phyloP scores from a whole-genome alignment of 2,113 vertebrate genomes.

The Todiramphus saurophagus region DNA sequence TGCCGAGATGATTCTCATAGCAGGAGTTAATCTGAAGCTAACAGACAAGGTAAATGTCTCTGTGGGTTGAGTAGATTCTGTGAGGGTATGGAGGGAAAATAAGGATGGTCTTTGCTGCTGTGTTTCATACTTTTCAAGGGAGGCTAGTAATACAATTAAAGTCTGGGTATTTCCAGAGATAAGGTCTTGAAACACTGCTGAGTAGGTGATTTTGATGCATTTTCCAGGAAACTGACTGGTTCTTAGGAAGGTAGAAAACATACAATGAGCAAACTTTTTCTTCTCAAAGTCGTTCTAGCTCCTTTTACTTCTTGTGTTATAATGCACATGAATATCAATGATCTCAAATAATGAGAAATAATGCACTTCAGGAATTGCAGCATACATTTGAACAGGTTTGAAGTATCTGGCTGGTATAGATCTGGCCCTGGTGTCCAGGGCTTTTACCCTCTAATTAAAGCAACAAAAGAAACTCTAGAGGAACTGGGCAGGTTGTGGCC shows the following conservation, averaged over 20 bases:
- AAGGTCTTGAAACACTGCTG: not conserved
- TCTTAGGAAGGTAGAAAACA: not conserved
- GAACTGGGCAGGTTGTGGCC: not conserved
- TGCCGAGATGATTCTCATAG: conserved; percentile 86
- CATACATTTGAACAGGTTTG: not conserved
- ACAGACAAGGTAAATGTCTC: conserved; percentile 81
- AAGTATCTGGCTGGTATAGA: not conserved
- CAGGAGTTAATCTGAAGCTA: conserved; percentile 83
- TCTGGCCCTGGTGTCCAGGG: not conserved
- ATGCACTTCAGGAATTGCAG: not conserved
- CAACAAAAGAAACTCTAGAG: not conserved
- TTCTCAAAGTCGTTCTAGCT: not conserved
- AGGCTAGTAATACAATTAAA: not conserved
- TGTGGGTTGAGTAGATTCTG: not conserved
- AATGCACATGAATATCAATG: not conserved
- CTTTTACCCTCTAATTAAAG: not conserved
- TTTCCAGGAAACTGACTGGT: not conserved
- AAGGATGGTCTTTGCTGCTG: not conserved
- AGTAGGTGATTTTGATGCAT: not conserved
- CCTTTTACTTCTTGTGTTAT: not conserved
- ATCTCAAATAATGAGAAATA: not conserved
- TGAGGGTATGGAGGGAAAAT: not conserved
- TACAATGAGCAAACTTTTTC: not conserved
- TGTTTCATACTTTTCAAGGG: not conserved
- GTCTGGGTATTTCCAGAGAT: not conserved